Evolutionary conservation across 2,113 vertebrate genomes (phyloP).

Genomic region (Catharus fuscescens): DNA sequence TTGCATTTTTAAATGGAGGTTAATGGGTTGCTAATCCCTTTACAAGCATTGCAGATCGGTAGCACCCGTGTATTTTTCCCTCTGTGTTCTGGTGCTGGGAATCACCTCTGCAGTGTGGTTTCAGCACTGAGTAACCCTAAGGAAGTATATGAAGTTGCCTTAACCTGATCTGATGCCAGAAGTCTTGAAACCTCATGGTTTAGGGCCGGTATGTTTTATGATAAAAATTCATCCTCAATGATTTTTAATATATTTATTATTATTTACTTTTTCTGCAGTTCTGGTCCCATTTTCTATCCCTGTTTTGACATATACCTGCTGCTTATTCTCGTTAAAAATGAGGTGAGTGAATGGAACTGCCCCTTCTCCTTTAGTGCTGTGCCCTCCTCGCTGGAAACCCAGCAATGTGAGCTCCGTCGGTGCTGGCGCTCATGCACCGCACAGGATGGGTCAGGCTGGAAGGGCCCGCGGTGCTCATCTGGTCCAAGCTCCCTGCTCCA

Average conservation of each 20-base stretch:
- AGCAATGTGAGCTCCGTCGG: not conserved
- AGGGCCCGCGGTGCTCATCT: not conserved
- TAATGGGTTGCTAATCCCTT: not conserved
- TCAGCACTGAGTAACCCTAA: not conserved
- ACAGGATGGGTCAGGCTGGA: not conserved
- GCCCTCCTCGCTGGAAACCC: not conserved
- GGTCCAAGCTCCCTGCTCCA: no score
- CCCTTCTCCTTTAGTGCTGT: not conserved
- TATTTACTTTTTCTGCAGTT: not conserved
- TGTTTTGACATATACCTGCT: not conserved
- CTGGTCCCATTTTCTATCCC: not conserved
- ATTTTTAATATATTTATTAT: not conserved
- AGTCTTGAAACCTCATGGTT: not conserved
- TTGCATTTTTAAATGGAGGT: not conserved
- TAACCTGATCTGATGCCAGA: not conserved
- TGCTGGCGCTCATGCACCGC: rapidly evolving
- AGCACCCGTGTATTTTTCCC: rapidly evolving
- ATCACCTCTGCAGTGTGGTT: rapidly evolving
- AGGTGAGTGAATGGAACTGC: not conserved
- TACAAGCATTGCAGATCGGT: rapidly evolving
- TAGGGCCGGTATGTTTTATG: no score
- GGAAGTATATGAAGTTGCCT: rapidly evolving
- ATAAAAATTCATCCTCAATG: not conserved
- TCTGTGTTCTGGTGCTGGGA: not conserved
- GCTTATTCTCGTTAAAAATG: not conserved